phyloP scores from a whole-genome alignment of 2,113 vertebrate species.

The Brachionichthys hirsutus region DNA sequence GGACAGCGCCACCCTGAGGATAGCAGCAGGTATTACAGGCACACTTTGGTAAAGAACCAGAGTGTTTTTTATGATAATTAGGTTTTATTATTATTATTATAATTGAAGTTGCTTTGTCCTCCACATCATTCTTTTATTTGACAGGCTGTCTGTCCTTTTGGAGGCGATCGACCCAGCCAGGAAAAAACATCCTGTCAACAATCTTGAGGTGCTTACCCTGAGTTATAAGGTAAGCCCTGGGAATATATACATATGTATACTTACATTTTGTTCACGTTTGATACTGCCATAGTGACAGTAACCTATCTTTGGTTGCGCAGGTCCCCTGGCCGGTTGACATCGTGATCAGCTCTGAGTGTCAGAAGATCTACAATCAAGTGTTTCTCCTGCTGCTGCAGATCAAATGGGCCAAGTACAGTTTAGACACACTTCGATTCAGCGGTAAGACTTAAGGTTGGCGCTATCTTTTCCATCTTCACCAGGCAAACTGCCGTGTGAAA shows the following conservation, averaged over 20 bases:
- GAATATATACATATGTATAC: background rate
- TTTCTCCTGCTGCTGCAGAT: constrained; percentile 96
- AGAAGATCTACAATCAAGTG: constrained; percentile 99
- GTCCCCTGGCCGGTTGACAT: constrained; percentile 99
- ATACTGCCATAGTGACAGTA: background rate
- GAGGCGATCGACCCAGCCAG: constrained; percentile 87
- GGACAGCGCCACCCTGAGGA: constrained; percentile 93
- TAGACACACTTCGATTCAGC: constrained; percentile 93
- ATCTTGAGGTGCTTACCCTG: constrained; percentile 90
- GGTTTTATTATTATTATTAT: too few species aligned
- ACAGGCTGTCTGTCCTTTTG: constrained; percentile 89
- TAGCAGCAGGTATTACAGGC: constrained; percentile 82
- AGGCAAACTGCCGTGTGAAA: too few species aligned
- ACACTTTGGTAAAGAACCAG: background rate
- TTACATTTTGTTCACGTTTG: background rate
- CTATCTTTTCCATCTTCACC: background rate
- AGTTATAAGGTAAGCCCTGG: constrained; percentile 87
- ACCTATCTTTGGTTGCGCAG: constrained; percentile 61
- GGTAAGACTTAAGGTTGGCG: constrained; percentile 74
- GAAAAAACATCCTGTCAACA: constrained; percentile 95
- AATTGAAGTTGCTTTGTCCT: too few species aligned
- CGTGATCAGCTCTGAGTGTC: constrained; percentile 96
- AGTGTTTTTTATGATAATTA: background rate
- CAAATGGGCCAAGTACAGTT: constrained; percentile 97
- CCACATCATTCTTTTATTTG: background rate